phyloP scores from a whole-genome alignment of 2,888 invertebrate genomes.

The Encarsia formosa region DNA sequence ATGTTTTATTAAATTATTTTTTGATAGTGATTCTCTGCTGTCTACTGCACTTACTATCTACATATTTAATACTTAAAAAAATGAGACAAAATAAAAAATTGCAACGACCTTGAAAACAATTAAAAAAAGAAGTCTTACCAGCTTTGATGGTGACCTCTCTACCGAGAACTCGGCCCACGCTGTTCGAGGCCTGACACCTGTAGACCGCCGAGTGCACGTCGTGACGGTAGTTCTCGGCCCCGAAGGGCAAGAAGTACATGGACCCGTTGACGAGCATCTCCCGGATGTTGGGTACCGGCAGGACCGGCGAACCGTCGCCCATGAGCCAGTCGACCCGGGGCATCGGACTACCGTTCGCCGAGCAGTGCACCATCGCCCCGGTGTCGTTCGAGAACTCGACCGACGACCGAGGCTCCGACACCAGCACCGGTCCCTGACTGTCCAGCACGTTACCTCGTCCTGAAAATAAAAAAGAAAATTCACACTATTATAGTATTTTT shows the following conservation, averaged over 20 bases:
- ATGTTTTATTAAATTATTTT: no score
- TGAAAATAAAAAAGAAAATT: constrained; percentile 31
- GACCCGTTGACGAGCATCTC: constrained; percentile 78
- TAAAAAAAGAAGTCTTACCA: constrained; percentile 68
- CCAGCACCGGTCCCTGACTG: constrained; percentile 70
- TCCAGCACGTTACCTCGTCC: constrained; percentile 49
- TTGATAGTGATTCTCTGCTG: no score
- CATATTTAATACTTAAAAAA: no score
- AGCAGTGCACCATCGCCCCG: constrained; percentile 72
- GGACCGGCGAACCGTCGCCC: constrained; percentile 66
- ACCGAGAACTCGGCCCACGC: constrained; percentile 74
- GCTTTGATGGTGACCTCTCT: constrained; percentile 84
- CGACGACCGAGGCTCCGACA: constrained; percentile 72
- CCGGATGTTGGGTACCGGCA: constrained; percentile 64
- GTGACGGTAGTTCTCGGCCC: constrained; percentile 73
- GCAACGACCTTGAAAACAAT: no score
- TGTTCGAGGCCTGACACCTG: constrained; percentile 62
- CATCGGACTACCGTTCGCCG: constrained; percentile 71
- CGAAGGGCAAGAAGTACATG: constrained; percentile 79
- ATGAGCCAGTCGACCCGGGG: constrained; percentile 77
- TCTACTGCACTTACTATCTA: no score
- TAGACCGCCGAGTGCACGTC: constrained; percentile 83
- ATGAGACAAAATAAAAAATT: no score
- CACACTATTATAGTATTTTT: no score
- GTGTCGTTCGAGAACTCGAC: constrained; percentile 74